Evolutionary conservation across 2,113 vertebrate species (phyloP).

Genomic region (Cervus canadensis): DNA sequence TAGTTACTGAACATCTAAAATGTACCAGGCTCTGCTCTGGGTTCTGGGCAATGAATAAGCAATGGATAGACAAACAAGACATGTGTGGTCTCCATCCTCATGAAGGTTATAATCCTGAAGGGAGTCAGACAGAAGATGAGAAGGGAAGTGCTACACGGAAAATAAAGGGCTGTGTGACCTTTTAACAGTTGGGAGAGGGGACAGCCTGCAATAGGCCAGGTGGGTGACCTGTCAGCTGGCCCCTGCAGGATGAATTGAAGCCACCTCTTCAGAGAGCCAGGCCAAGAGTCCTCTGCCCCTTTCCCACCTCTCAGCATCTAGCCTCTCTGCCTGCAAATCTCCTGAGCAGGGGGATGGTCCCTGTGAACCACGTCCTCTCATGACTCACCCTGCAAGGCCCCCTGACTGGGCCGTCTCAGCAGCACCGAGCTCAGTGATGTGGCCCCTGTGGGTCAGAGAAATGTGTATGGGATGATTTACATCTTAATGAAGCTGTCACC

Average conservation of each 20-base stretch:
- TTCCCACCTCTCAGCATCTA: not conserved
- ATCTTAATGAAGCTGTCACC: not conserved
- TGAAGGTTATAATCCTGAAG: not conserved
- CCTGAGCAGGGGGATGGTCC: not conserved
- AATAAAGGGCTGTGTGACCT: not conserved
- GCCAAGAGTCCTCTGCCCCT: not conserved
- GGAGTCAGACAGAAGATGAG: not conserved
- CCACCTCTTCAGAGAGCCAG: not conserved
- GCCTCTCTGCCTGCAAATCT: not conserved
- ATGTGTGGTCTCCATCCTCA: not conserved
- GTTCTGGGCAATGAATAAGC: not conserved
- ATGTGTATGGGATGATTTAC: not conserved
- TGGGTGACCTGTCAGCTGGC: not conserved
- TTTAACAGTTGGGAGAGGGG: not conserved
- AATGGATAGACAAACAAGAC: not conserved
- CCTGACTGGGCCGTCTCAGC: not conserved
- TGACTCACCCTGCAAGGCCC: not conserved
- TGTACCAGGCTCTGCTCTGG: not conserved
- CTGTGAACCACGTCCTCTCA: not conserved
- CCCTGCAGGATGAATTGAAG: not conserved
- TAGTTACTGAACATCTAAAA: not conserved
- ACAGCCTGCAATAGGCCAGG: not conserved
- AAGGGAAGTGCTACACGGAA: not conserved
- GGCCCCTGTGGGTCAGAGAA: not conserved
- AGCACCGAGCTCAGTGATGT: not conserved